phyloP scores from a whole-genome alignment of 2,797 vertebrate species.

The Threskiornis aethiopicus region DNA sequence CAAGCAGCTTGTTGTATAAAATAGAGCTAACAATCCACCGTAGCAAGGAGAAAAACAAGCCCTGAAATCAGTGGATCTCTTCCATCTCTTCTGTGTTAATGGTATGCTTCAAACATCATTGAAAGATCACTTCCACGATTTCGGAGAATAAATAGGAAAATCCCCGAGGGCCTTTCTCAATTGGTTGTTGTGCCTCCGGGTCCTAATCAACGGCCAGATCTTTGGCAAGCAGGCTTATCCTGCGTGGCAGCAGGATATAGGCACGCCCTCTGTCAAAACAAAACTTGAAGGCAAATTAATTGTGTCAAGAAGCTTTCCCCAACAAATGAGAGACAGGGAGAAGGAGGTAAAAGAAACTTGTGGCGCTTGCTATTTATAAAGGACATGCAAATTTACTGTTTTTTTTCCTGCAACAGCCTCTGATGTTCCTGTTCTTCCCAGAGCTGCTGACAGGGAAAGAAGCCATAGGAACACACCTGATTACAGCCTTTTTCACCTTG shows the following conservation, averaged over 20 bases:
- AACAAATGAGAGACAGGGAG: neutral
- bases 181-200: neutral
- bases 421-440: neutral
- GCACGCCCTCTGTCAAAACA: neutral
- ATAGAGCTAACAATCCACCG: neutral
- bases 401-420: neutral
- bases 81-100: neutral
- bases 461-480: neutral
- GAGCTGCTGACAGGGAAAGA: neutral
- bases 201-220: neutral
- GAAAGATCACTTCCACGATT: neutral
- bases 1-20: constrained; percentile 8
- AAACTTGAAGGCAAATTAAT: neutral
- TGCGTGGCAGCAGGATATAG: neutral
- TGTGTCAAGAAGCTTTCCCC: neutral
- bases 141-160: neutral
- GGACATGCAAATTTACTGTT: neutral
- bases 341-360: neutral
- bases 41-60: constrained; percentile 13
- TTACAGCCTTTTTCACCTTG: neutral
- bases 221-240: neutral
- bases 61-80: neutral
- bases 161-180: neutral
- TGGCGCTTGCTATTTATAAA: neutral
- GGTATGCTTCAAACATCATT: neutral